A percentile compares a stretch with the other conserved stretches of the same genome.
Conservation (phyloP, 2,888 invertebrate species). For the Agrenia bidenticulata region DNA sequence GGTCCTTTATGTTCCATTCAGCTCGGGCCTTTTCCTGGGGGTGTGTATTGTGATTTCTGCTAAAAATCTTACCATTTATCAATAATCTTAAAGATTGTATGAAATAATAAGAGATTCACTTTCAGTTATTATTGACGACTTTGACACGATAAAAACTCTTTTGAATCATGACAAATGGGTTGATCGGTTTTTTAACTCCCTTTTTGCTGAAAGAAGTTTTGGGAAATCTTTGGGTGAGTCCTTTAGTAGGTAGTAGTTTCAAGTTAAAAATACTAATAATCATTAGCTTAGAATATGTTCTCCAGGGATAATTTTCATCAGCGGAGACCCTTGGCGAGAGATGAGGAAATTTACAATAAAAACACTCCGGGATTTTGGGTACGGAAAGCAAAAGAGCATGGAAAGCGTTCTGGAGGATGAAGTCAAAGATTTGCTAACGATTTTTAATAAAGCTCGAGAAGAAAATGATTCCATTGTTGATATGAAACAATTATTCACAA, state of each 20-base stretch:
- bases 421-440: constrained; percentile 41
- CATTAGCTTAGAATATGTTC: no score
- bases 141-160: constrained; percentile 27
- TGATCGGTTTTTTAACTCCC: constrained; percentile 27
- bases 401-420: constrained; percentile 47
- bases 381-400: constrained; percentile 45
- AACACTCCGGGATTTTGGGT: constrained; percentile 46
- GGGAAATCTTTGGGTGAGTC: constrained; percentile 32
- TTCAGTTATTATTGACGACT: constrained; percentile 32
- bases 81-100: no score
- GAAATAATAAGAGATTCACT: background rate
- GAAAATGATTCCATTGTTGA: constrained; percentile 20
- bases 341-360: constrained; percentile 41
- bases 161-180: constrained; percentile 29
- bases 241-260: no score
- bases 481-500: constrained; percentile 43
- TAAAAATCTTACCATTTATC: no score
- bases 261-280: no score
- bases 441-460: constrained; percentile 34
- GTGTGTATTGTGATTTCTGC: background rate
- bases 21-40: constrained; percentile 8
- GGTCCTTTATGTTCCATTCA: constrained; percentile 21
- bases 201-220: constrained; percentile 24
- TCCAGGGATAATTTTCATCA: constrained; percentile 50
- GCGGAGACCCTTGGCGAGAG: constrained; percentile 40